These are phyloP conservation scores for Phenganax marumi DNA, from an alignment of 92 coral and sea anemone species.

Conservation along the genomic window DNA sequence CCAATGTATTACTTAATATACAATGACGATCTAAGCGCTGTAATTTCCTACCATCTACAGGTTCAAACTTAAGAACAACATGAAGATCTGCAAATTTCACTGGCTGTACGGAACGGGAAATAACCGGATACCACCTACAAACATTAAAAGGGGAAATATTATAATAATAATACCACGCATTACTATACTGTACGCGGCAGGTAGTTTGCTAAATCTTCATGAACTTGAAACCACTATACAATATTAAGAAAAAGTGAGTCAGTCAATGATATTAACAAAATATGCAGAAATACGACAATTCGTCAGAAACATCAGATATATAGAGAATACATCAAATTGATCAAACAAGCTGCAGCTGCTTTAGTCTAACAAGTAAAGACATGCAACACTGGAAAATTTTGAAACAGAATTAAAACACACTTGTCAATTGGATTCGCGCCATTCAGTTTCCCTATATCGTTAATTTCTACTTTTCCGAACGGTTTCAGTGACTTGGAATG, in stretches of 20 bases:
- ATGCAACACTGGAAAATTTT: not conserved
- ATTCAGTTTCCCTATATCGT: slow-evolving; percentile 67
- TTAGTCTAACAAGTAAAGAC: not conserved
- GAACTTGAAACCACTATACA: no score
- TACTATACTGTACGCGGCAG: no score
- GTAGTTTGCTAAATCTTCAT: no score
- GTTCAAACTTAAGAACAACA: slow-evolving; percentile 83
- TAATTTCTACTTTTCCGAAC: slow-evolving; percentile 69
- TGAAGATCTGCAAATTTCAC: slow-evolving; percentile 76
- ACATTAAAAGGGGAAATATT: no score
- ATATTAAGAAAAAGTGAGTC: no score
- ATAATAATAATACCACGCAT: no score
- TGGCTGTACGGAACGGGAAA: slow-evolving; percentile 66
- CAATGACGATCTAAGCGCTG: not conserved
- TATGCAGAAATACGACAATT: no score
- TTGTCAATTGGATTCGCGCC: slow-evolving; percentile 82
- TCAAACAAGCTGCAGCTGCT: not conserved
- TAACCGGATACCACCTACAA: slow-evolving; percentile 75
- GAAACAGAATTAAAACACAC: slow-evolving; percentile 53
- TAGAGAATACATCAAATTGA: not conserved
- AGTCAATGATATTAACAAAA: no score
- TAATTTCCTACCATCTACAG: slow-evolving; percentile 74
- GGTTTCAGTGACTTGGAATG: slow-evolving; percentile 66
- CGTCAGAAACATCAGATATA: not conserved
- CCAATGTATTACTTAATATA: no score